These are phyloP conservation scores for Drosophila diplacantha DNA, from an alignment of 2,888 invertebrate genomes.

Conservation along the genomic window DNA sequence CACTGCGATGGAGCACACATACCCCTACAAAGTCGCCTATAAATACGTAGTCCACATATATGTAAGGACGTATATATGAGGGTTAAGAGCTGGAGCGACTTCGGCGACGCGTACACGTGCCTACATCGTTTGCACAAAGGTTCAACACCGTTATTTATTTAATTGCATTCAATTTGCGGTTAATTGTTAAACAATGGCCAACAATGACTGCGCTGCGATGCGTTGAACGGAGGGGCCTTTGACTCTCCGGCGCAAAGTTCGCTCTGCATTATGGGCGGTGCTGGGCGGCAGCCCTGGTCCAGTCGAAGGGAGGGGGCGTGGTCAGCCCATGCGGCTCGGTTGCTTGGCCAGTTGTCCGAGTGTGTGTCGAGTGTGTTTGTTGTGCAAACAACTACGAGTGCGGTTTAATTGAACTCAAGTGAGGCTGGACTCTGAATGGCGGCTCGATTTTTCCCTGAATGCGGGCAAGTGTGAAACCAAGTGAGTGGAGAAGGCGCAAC, in stretches of 20 bases:
- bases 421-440: slow-evolving; percentile 37
- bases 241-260: slow-evolving; percentile 31
- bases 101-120: slow-evolving; percentile 42
- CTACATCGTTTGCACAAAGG: slow-evolving; percentile 69
- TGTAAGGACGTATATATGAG: background rate
- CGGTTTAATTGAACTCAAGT: slow-evolving; percentile 73
- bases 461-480: slow-evolving; percentile 45
- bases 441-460: slow-evolving; percentile 37
- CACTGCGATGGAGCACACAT: slow-evolving; percentile 24
- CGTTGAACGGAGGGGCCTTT: slow-evolving; percentile 27
- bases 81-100: slow-evolving; percentile 23
- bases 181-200: slow-evolving; percentile 73
- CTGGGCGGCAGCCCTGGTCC: slow-evolving; percentile 4
- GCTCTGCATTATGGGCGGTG: slow-evolving; percentile 27
- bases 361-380: slow-evolving; percentile 60
- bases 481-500: slow-evolving; percentile 13
- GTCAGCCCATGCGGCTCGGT: slow-evolving; percentile 25
- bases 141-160: slow-evolving; percentile 74
- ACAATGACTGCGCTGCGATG: slow-evolving; percentile 36
- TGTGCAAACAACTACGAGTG: slow-evolving; percentile 69
- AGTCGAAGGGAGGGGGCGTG: slow-evolving; percentile 4
- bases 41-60: background rate
- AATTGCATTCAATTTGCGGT: slow-evolving; percentile 74
- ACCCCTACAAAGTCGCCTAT: slow-evolving; percentile 3
- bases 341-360: slow-evolving; percentile 45